Evolutionary conservation across 2,888 invertebrate species (phyloP).

Genomic region (Omphaloscelis lunosa): DNA sequence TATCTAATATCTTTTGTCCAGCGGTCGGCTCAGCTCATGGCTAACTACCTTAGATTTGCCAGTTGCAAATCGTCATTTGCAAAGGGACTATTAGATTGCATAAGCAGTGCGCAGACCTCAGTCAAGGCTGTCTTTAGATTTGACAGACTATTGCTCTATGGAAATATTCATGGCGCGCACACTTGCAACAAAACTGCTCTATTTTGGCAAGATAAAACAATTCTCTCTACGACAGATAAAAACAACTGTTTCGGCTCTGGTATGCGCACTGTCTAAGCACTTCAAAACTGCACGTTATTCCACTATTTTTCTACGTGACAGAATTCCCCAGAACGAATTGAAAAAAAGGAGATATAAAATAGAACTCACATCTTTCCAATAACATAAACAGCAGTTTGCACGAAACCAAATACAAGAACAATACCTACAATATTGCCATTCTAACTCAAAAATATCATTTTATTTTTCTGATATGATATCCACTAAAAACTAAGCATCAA

Average conservation of each 20-base stretch:
- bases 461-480: conserved; percentile 46
- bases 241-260: background rate
- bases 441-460: conserved; percentile 49
- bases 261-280: background rate
- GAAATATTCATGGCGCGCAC: background rate
- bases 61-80: background rate
- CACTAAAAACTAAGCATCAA: conserved; percentile 58
- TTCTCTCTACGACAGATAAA: background rate
- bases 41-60: background rate
- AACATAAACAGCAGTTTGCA: conserved; percentile 19
- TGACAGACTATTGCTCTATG: background rate
- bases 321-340: background rate
- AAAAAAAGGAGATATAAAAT: background rate
- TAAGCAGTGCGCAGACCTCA: background rate
- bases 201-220: conserved; percentile 1
- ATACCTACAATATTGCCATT: conserved; percentile 23
- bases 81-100: background rate
- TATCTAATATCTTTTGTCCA: background rate
- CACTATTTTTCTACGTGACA: conserved; percentile 29
- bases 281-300: conserved; percentile 15
- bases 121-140: background rate
- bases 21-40: background rate
- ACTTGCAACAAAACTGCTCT: background rate
- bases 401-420: conserved; percentile 27
- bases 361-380: conserved; percentile 25